Evolutionary conservation across 2,113 vertebrate species (phyloP).

Genomic region (Conger conger): DNA sequence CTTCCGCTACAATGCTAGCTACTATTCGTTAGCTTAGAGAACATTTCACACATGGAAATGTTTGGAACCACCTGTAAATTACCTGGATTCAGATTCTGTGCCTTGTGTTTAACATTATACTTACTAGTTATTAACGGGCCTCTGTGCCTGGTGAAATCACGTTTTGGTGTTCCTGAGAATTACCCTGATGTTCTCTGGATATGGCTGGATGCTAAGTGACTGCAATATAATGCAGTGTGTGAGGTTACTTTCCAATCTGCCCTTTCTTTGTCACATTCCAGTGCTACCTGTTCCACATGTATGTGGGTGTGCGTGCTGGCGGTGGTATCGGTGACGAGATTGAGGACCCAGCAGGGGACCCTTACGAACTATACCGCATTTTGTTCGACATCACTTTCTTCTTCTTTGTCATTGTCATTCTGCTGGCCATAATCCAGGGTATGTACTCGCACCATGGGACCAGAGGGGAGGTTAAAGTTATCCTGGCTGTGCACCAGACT

Average conservation of each 20-base stretch:
- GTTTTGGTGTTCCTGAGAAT: no score
- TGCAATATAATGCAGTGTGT: no score
- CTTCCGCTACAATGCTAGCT: background rate
- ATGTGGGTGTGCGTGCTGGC: slow-evolving; percentile 93
- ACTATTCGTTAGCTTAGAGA: background rate
- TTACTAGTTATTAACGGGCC: no score
- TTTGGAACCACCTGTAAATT: background rate
- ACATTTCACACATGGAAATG: background rate
- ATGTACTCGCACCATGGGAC: background rate
- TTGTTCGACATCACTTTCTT: slow-evolving; percentile 99
- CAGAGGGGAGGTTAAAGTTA: slow-evolving; percentile 22
- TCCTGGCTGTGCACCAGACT: slow-evolving; percentile 25
- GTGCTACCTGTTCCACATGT: slow-evolving; percentile 99
- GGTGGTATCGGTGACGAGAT: slow-evolving; percentile 97
- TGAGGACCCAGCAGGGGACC: slow-evolving; percentile 95
- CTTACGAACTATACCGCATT: slow-evolving; percentile 96
- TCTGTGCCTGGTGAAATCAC: no score
- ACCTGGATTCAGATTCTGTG: background rate
- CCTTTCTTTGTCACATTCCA: slow-evolving; percentile 44
- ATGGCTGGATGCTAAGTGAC: no score
- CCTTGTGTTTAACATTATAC: no score
- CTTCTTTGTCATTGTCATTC: slow-evolving; percentile 98
- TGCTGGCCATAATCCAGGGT: slow-evolving; percentile 98
- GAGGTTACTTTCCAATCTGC: no score
- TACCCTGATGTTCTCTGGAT: no score